Evolutionary conservation across 1,140 invertebrate genomes (phyloP).

Genomic region (Musca domestica): DNA sequence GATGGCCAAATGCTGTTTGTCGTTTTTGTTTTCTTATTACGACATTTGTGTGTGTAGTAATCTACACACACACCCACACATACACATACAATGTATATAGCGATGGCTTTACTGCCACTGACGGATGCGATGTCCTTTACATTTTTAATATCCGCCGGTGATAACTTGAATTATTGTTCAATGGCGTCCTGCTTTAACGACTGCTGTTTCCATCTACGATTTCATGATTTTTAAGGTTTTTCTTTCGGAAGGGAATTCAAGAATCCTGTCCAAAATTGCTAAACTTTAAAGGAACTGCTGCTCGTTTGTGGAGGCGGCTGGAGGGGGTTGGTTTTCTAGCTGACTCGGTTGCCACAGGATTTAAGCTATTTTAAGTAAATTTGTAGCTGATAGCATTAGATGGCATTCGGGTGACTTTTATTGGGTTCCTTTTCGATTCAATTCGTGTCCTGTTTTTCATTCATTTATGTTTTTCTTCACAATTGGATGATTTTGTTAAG

Average conservation of each 20-base stretch:
- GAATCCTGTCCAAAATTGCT: not conserved
- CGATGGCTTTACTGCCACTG: slow-evolving; percentile 24
- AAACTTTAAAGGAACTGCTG: too few relatives aligned
- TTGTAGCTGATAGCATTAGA: slow-evolving; percentile 12
- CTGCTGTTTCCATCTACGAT: slow-evolving; percentile 8
- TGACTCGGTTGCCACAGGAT: not conserved
- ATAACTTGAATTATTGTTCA: slow-evolving; percentile 52
- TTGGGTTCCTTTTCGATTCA: not conserved
- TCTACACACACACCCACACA: too few relatives aligned
- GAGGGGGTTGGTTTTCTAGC: not conserved
- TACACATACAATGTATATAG: too few relatives aligned
- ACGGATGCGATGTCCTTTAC: slow-evolving; percentile 49
- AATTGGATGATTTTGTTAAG: slow-evolving; percentile 20
- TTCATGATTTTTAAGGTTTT: not conserved
- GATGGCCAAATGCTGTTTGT: not conserved
- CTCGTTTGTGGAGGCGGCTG: not conserved
- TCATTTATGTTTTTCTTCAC: not conserved
- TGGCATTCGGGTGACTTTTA: not conserved
- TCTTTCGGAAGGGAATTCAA: not conserved
- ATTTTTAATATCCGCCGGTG: slow-evolving; percentile 52
- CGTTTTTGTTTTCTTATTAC: not conserved
- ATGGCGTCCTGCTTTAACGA: slow-evolving; percentile 10
- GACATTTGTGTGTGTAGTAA: too few relatives aligned
- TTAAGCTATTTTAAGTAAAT: slow-evolving; percentile 17
- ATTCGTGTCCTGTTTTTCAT: too few relatives aligned